These are phyloP conservation scores for Diachasmimorpha longicaudata DNA, from an alignment of 1,140 invertebrate genomes.

Conservation along the genomic window DNA sequence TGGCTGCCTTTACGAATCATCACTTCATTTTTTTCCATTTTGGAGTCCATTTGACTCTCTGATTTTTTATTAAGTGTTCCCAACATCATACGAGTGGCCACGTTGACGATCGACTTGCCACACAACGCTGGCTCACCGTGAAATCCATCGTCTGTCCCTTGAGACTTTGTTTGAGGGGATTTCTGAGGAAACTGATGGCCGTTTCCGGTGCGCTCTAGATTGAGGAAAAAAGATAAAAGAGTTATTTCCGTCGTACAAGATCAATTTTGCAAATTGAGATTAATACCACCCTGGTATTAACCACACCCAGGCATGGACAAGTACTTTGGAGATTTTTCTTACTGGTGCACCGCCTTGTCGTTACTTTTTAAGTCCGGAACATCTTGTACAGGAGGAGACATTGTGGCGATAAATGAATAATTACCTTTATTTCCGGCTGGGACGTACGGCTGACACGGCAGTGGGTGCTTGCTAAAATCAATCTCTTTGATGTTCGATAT, in stretches of 20 bases:
- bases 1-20: constrained; percentile 63
- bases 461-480: constrained; percentile 72
- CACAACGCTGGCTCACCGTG: constrained; percentile 73
- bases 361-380: no score
- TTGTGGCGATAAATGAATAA: background rate
- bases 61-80: constrained; percentile 50
- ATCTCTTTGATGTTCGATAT: constrained; percentile 50
- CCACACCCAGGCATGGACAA: no score
- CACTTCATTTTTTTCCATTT: constrained; percentile 1
- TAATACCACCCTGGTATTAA: no score
- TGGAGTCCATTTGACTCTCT: background rate
- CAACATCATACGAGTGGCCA: constrained; percentile 76
- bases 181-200: background rate
- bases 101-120: constrained; percentile 73
- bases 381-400: background rate
- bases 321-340: no score
- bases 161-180: constrained; percentile 63
- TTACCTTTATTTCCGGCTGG: constrained; percentile 43
- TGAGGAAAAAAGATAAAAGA: background rate
- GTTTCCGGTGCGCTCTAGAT: background rate
- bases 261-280: background rate
- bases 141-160: constrained; percentile 72
- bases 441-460: constrained; percentile 71
- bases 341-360: no score
- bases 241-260: background rate